Evolutionary conservation across 1,140 invertebrate species (phyloP), one percentile per base, ranked within the genome.

Genomic region (Lepidurus packardi): DNA sequence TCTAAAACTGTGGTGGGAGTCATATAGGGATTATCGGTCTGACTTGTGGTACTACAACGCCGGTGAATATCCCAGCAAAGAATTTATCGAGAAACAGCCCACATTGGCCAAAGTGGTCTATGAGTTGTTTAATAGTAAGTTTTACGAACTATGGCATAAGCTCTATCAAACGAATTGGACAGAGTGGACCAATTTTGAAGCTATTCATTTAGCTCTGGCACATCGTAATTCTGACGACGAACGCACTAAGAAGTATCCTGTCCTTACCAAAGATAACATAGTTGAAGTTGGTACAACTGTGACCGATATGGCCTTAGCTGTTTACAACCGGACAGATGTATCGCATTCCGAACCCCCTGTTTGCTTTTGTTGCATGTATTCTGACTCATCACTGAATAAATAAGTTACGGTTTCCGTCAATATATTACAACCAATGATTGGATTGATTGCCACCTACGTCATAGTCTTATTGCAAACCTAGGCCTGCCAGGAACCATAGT

Each of bases 1-100:
- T 79, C 77, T 85, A 13, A 79, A 80, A 34, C 76, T 81, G 10
- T 84, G 83, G 82, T 77, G 83, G 73, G 79, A 83, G 24, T 80
- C 83, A 16, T 85, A 85, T 78, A 79, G 78, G 73, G 24, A 77
- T 13, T 84, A 84, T 78, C 80, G 81, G 10, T 80, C 82, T 11
- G 44, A 80, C 9, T 24, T 78, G 16, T 80, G 80, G 78, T 84
- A 84, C 78, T 84, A 83, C 53, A 84, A 84, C 77, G 83, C 82
- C 9, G 83, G 83, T 11, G 81, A 84, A 16, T 65, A 65, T 65
- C 53, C 53, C 7, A 65, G 53, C 21, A 7, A 65, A 13, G 53
- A 65, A 16, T 13, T 65, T 65, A 65, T 65, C 1, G 16, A 65
- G 13, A 65, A 65, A 65, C 53, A 16, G 8, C 53, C 53, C 8